Evolutionary conservation across 2,888 invertebrate genomes (phyloP).

Genomic region (Nesidiocoris tenuis): DNA sequence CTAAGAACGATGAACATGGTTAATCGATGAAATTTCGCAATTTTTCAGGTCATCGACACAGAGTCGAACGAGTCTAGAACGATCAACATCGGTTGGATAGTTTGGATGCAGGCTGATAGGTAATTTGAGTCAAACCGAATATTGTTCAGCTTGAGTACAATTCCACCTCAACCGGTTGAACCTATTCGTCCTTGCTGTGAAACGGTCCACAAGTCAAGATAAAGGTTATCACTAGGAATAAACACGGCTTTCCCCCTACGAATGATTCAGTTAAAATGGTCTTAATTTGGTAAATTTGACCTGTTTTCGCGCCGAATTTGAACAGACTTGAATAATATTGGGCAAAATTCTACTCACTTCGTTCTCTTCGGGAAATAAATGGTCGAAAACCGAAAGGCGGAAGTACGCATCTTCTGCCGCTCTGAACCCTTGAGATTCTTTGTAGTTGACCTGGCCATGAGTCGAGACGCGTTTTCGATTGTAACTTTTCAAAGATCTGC

Average conservation of each 20-base stretch:
- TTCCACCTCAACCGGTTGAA: no score
- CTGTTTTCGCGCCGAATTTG: no score
- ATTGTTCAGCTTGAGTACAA: no score
- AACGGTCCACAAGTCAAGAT: background rate
- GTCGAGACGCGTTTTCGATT: constrained; percentile 31
- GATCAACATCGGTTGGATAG: no score
- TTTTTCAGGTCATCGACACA: no score
- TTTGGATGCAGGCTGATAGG: no score
- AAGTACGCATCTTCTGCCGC: constrained; percentile 57
- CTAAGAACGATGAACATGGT: constrained; percentile 51
- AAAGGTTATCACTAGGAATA: background rate
- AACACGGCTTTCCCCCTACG: background rate
- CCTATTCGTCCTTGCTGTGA: no score
- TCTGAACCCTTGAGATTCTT: constrained; percentile 55
- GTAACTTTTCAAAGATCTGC: constrained; percentile 18
- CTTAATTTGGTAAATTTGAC: no score
- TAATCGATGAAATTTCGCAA: no score
- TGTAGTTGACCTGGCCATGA: constrained; percentile 6
- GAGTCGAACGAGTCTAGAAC: no score
- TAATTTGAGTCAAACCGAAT: no score
- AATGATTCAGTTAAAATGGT: no score
- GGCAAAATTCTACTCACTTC: constrained; percentile 49
- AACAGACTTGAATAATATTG: background rate
- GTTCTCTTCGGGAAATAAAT: constrained; percentile 56
- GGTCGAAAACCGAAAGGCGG: constrained; percentile 56